A percentile compares a stretch with the other conserved stretches of the same genome.
Evolutionary conservation across 2,113 vertebrate genomes (phyloP).

Genomic region (Sinocyclocheilus anshuiensis): DNA sequence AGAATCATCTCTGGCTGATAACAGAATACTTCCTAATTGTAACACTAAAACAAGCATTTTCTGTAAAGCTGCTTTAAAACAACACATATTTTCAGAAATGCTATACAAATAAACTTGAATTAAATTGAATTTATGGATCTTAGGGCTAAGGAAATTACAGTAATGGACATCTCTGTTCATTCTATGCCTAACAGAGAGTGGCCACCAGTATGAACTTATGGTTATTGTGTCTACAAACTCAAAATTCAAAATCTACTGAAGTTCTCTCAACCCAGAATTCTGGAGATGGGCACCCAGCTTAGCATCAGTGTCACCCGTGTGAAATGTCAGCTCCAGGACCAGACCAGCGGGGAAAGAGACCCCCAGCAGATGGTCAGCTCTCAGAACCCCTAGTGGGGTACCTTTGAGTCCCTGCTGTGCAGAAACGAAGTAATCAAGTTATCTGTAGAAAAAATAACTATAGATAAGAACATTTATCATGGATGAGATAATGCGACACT

Average conservation of each 20-base stretch:
- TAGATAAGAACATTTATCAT: slow-evolving; percentile 47
- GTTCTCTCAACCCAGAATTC: not conserved
- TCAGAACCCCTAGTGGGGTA: slow-evolving; percentile 73
- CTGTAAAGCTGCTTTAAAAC: no score
- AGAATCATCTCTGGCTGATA: no score
- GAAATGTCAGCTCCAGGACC: slow-evolving; percentile 23
- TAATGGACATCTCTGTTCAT: not conserved
- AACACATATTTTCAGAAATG: no score
- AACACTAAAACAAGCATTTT: no score
- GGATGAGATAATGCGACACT: slow-evolving; percentile 11
- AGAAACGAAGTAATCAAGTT: slow-evolving; percentile 64
- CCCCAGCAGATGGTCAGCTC: slow-evolving; percentile 72
- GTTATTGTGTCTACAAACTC: slow-evolving; percentile 2
- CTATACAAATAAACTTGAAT: not conserved
- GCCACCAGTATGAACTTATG: not conserved
- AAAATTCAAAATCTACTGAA: no score
- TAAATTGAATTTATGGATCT: not conserved
- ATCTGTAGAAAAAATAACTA: slow-evolving; percentile 44
- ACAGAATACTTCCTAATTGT: no score
- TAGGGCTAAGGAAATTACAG: not conserved
- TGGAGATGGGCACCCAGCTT: not conserved
- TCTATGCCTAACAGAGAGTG: not conserved
- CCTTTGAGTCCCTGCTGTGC: slow-evolving; percentile 68
- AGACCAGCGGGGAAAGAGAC: slow-evolving; percentile 42
- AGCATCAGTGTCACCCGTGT: slow-evolving; percentile 13